A percentile compares a stretch with the other conserved stretches of the same genome.
phyloP scores from a whole-genome alignment of 2,113 vertebrate genomes.

The Gila orcuttii region DNA sequence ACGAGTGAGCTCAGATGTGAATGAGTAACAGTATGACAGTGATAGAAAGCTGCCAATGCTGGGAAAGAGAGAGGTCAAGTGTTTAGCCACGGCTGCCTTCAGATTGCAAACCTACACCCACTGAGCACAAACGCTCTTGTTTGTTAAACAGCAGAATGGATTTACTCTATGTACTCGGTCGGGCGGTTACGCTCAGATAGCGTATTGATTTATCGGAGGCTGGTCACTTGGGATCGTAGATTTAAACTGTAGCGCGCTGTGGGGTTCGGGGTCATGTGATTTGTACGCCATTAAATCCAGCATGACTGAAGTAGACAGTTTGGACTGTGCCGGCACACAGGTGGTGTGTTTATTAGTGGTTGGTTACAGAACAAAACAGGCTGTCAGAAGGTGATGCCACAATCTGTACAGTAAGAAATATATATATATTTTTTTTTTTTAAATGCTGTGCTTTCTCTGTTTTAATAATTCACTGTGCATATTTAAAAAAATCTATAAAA shows the following conservation, averaged over 20 bases:
- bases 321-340: not conserved
- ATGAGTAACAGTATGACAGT: not conserved
- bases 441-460: not conserved
- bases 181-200: constrained; percentile 12
- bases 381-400: not conserved
- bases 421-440: too few relatives aligned
- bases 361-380: not conserved
- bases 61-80: constrained; percentile 36
- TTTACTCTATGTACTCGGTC: constrained; percentile 35
- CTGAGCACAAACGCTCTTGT: constrained; percentile 25
- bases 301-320: not conserved
- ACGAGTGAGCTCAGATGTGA: constrained; percentile 20
- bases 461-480: not conserved
- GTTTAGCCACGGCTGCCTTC: constrained; percentile 31
- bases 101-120: constrained; percentile 31
- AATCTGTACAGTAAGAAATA: not conserved
- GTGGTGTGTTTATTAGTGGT: constrained; percentile 9
- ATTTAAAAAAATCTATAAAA: not conserved
- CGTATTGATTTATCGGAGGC: constrained; percentile 49
- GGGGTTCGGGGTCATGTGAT: constrained; percentile 53
- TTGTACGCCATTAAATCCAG: constrained; percentile 41
- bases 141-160: constrained; percentile 45
- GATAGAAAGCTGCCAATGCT: constrained; percentile 24
- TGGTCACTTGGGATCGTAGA: constrained; percentile 32
- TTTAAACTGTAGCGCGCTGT: constrained; percentile 39